Percentiles rank a stretch among this genome's conserved stretches.
These are phyloP conservation scores for Silurus glanis DNA, from an alignment of 2,113 vertebrate genomes.

Conservation along the genomic window DNA sequence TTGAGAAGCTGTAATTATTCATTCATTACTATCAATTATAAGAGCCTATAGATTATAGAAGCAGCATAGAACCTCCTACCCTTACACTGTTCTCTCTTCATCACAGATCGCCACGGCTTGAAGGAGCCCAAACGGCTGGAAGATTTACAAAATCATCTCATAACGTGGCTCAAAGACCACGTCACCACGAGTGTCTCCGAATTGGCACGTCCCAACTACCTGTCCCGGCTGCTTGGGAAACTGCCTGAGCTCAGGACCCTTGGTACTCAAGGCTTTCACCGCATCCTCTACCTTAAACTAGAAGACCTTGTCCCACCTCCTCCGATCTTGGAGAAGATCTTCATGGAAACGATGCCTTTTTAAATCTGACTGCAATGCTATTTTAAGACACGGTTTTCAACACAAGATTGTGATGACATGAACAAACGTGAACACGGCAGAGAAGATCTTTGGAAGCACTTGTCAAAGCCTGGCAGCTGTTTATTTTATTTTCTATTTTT, in stretches of 20 bases:
- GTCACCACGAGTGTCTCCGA: conserved; percentile 71
- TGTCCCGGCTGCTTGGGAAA: conserved; percentile 89
- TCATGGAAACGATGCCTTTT: conserved; percentile 92
- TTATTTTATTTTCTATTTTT: too few species aligned
- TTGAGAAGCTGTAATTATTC: too few species aligned
- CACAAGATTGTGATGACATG: conserved; percentile 19
- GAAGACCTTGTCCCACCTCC: conserved; percentile 90
- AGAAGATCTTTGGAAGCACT: not conserved
- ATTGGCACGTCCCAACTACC: conserved; percentile 76
- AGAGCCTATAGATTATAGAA: not conserved
- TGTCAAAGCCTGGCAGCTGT: conserved; percentile 17
- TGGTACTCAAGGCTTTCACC: conserved; percentile 90
- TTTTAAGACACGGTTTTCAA: conserved; percentile 4
- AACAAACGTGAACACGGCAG: not conserved
- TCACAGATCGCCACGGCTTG: conserved; percentile 86
- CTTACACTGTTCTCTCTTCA: not conserved
- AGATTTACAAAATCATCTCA: conserved; percentile 89
- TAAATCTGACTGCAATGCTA: conserved; percentile 63
- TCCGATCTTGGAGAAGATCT: conserved; percentile 90
- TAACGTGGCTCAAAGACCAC: conserved; percentile 91
- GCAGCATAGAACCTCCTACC: not conserved
- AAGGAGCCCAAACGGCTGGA: conserved; percentile 88
- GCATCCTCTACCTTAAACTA: conserved; percentile 95
- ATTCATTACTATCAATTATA: not conserved
- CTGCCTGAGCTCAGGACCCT: conserved; percentile 91